A percentile compares a stretch with the other conserved stretches of the same genome.
These are phyloP conservation scores for Monodelphis domestica DNA, from an alignment of 2,797 vertebrate genomes.

Conservation along the genomic window DNA sequence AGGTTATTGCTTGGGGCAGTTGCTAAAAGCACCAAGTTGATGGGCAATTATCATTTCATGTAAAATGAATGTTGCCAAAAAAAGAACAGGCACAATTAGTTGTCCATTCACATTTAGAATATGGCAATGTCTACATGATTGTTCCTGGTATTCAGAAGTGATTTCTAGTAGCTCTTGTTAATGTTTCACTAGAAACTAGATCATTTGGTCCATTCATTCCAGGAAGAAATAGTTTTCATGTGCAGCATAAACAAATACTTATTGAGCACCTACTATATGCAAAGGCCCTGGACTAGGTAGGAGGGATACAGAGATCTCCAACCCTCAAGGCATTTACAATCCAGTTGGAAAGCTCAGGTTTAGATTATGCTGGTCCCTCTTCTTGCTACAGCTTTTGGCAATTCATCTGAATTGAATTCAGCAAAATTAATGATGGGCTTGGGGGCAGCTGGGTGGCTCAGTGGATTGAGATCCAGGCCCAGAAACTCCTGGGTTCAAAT, in stretches of 20 bases:
- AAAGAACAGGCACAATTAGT: background rate
- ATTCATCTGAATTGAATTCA: background rate
- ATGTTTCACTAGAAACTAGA: background rate
- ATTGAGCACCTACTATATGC: background rate
- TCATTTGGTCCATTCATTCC: background rate
- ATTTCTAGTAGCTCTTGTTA: background rate
- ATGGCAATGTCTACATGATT: background rate
- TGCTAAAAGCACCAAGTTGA: background rate
- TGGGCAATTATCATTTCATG: background rate
- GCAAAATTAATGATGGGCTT: background rate
- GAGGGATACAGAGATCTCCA: background rate
- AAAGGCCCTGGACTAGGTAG: background rate
- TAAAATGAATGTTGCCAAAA: background rate
- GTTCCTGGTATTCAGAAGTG: background rate
- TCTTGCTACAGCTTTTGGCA: background rate
- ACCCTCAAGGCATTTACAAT: background rate
- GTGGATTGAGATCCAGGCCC: too few relatives aligned
- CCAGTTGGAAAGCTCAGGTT: background rate
- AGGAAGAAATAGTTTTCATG: background rate
- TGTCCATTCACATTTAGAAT: background rate
- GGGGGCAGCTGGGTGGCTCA: too few relatives aligned
- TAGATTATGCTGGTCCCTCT: background rate
- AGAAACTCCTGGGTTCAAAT: too few relatives aligned
- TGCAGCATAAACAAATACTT: background rate
- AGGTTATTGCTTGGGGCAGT: slow-evolving; percentile 11